Base-by-base conservation (phyloP, 2,888 invertebrate genomes). In the Andrena minutula region DNA sequence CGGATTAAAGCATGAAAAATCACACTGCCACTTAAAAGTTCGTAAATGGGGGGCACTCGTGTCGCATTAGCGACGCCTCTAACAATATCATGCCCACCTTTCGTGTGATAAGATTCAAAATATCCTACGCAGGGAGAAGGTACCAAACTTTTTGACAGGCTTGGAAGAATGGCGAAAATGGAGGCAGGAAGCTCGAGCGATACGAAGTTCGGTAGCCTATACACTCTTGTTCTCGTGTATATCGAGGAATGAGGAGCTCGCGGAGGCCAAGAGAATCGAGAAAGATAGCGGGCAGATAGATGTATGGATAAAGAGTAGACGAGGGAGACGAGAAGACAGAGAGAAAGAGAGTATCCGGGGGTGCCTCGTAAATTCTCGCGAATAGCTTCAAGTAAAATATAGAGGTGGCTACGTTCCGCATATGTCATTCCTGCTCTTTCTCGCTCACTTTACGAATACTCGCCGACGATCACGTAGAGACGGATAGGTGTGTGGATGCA, bases 361-460 rank as follows among this genome's bases (percentile, higher is more conserved):
- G 78, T 70, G 85, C 87, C 88, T 88, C 91, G 89, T 93, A 93
- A 93, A 93, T 93, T 93, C 88, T 86, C 88, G 86, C 90, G 91
- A 92, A 92, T 91, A 90, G 91, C 91, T 88, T 85, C 87, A 86
- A 82, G 92, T 92, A 91, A 93, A 93, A 93, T 93, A 92, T 91
- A 89, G 91, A 90, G 91, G 90, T 90, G 91, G 92, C 90, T 89
- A 89, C 89, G 90, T 91, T 93, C 90, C 92, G 93, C 93, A 93
- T 93, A 93, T 93, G 93, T 93, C 93, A 91, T 93, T 90, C 90
- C 82, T 89, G 91, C 89, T 90, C 90, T 92, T 89, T 88, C 89
- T 86, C 90, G 88, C 89, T 83, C 83, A 71, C 82, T 79, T 84
- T 82, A 75, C 82, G 75, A 73, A 63, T 71, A 77, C 81, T 85